Percentiles rank a stretch among this genome's conserved stretches.
These are phyloP conservation scores for Onychostruthus taczanowskii DNA, from an alignment of 2,113 vertebrate genomes.

Conservation along the genomic window DNA sequence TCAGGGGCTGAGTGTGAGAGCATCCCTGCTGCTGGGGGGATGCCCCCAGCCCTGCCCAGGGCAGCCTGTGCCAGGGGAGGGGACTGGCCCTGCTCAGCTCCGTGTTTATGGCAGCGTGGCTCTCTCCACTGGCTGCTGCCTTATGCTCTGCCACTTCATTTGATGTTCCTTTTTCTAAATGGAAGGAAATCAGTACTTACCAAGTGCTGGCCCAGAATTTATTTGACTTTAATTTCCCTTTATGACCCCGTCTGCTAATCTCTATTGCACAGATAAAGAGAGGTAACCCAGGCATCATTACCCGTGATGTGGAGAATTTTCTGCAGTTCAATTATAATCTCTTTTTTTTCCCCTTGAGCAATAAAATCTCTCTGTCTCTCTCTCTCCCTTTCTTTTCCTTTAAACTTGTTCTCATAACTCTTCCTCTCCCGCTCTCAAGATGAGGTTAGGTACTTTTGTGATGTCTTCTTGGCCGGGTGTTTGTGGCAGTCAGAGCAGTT, in stretches of 20 bases:
- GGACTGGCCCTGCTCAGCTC: accelerated
- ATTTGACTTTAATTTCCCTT: conserved; percentile 66
- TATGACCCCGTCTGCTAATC: conserved; percentile 60
- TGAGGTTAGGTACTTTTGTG: neutral
- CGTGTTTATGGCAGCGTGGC: accelerated
- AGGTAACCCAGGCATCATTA: conserved; percentile 64
- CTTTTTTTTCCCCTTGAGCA: conserved; percentile 17
- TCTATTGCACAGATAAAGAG: conserved; percentile 63
- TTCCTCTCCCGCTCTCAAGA: neutral
- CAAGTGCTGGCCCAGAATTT: conserved; percentile 43
- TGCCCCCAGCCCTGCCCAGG: neutral
- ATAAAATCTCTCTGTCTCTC: conserved; percentile 29
- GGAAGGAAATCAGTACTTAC: conserved; percentile 17
- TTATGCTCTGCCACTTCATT: conserved; percentile 3
- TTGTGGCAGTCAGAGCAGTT: neutral
- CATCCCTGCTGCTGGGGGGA: neutral
- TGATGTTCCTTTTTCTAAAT: conserved; percentile 6
- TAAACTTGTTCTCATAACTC: conserved; percentile 17
- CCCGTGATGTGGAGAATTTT: conserved; percentile 35
- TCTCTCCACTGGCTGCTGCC: neutral
- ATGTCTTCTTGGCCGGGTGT: neutral
- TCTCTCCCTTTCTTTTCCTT: neutral
- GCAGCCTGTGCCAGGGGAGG: accelerated
- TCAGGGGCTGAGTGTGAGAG: neutral
- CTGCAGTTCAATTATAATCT: conserved; percentile 64